These are phyloP conservation scores for Hipparchia sbordonii DNA, from an alignment of 2,888 invertebrate genomes.

Conservation along the genomic window DNA sequence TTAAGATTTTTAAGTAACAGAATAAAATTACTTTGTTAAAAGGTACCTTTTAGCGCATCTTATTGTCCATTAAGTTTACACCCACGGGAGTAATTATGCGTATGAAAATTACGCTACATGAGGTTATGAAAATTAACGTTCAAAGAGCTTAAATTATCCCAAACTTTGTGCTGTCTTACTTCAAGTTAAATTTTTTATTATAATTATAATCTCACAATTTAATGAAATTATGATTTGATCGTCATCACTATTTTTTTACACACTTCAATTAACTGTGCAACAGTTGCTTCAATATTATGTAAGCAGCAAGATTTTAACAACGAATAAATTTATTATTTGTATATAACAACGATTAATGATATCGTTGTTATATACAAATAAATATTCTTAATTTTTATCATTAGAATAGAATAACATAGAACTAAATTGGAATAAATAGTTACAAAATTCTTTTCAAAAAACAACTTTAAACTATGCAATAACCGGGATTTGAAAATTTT, in stretches of 20 bases:
- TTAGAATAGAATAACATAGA: no score
- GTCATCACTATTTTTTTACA: not conserved
- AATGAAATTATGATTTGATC: not conserved
- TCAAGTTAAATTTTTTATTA: not conserved
- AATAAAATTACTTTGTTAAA: not conserved
- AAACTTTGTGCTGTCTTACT: not conserved
- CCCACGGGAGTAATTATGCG: slow-evolving; percentile 7
- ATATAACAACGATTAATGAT: no score
- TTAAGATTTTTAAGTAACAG: not conserved
- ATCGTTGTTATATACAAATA: no score
- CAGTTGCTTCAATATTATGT: no score
- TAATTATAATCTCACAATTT: not conserved
- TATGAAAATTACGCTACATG: slow-evolving; percentile 12
- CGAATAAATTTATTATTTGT: no score
- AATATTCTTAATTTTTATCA: no score
- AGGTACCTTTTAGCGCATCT: not conserved
- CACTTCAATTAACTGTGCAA: no score
- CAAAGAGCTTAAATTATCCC: slow-evolving; percentile 1
- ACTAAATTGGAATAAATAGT: no score
- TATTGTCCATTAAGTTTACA: slow-evolving; percentile 3
- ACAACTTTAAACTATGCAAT: no score
- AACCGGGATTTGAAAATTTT: no score
- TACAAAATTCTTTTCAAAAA: no score
- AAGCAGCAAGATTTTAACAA: no score
- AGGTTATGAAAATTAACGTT: slow-evolving; percentile 13